Evolutionary conservation across 2,888 invertebrate species (phyloP), one percentile per base, ranked within the genome.

Genomic region (Steinernema carpocapsae): DNA sequence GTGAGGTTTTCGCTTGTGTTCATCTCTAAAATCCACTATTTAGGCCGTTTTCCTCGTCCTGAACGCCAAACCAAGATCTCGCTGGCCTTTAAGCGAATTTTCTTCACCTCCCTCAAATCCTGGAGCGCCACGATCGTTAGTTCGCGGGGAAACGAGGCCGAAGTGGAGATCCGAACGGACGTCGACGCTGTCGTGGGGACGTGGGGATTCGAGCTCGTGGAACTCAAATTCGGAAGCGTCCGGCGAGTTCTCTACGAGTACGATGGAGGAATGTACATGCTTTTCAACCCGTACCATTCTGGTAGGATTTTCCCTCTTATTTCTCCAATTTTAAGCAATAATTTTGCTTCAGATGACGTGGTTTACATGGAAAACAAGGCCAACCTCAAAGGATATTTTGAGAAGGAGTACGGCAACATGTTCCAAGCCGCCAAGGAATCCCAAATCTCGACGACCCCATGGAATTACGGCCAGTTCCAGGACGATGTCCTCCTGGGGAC

Each of bases 381-480:
- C 10, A 32, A 24, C 12, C 74, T 74, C 3, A 52, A 76, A 29
- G 43, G 24, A 17, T 76, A 76, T 74, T 37, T 76, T 19, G 43
- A 29, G 22, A 29, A 71, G 52, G 22, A 71, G 37, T 19, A 37
- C 19, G 76, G 77, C 10, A 7, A 78, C 19, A 29, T 42, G 74
- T 76, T 43, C 26, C 26, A 17, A 56, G 76, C n/a, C 42, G 26
- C 29, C 22, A 51, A 59, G 64, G 56, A n/a, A 19, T 6, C 29
- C 22, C 70, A 59, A 59, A 29, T 46, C 12, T n/a, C 1, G 2
- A 46, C 7, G 78, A 73, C 46, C 43, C 46, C 48, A 26, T 77
- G 37, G 48, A 71, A 32, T 22, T 48, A 37, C 14, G 51, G 78
- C 45, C 56, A 76, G 77, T 76, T 76, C 72, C 73, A 77, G 17